Evolutionary conservation across 1,140 invertebrate species (phyloP).

Genomic region (Habropoda laboriosa): DNA sequence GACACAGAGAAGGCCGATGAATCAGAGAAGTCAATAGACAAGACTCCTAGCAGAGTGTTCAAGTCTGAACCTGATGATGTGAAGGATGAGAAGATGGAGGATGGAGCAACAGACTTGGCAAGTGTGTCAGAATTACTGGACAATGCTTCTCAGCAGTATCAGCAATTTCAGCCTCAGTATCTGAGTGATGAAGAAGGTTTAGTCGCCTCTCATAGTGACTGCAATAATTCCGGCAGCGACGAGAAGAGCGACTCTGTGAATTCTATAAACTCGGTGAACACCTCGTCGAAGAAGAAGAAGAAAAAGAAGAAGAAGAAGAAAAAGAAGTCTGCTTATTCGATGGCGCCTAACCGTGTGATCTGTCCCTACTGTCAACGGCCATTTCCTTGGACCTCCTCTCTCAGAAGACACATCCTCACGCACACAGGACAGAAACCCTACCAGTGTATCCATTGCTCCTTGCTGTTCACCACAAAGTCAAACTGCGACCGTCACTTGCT

Average conservation of each 20-base stretch:
- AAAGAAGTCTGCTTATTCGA: conserved; percentile 97
- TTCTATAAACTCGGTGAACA: conserved; percentile 69
- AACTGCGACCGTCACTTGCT: conserved; percentile 97
- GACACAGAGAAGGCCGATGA: not conserved
- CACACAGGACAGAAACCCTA: conserved; percentile 98
- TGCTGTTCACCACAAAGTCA: conserved; percentile 97
- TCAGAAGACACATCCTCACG: conserved; percentile 95
- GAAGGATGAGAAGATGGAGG: conserved; percentile 68
- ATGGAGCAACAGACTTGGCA: conserved; percentile 85
- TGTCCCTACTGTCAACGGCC: conserved; percentile 96
- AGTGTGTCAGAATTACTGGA: conserved; percentile 90
- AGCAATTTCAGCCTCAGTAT: conserved; percentile 84
- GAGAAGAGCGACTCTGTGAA: conserved; percentile 84
- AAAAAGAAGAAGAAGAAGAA: conserved; percentile 83
- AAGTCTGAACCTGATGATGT: conserved; percentile 48
- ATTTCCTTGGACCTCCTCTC: conserved; percentile 97
- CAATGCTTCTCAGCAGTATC: conserved; percentile 88
- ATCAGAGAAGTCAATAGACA: not conserved
- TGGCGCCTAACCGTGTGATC: conserved; percentile 94
- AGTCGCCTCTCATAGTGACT: conserved; percentile 88
- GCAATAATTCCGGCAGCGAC: conserved; percentile 91
- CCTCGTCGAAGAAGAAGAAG: conserved; percentile 70
- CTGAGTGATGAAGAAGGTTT: conserved; percentile 89
- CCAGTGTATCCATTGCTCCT: conserved; percentile 94
- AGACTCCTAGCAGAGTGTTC: conserved; percentile 7